Base-by-base conservation (phyloP, 2,888 invertebrate species). In the Cheilosia grossa region DNA sequence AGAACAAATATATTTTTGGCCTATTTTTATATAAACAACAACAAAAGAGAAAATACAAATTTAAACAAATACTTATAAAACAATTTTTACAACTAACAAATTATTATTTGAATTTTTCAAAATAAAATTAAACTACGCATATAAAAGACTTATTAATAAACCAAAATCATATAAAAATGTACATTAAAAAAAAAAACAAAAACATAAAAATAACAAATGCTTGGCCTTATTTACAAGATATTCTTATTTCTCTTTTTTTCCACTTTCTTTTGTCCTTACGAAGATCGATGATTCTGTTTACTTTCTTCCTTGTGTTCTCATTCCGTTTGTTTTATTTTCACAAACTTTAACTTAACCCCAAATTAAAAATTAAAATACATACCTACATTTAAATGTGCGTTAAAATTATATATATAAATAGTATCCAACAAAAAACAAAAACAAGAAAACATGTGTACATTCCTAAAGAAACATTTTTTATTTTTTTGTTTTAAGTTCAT, bases 1-100 rank as follows among this genome's bases (percentile, higher is more conserved):
- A 83, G 74, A 72, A 85, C 74, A 80, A 85, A 85, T 85, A 85
- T 85, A 85, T 85, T 85, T 85, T 85, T 85, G 85, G 85, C 85
- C 85, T 85, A 85, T 85, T 85, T 85, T 85, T 85, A 80, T 85
- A 85, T 80, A 80, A 79, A 72, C 61, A 74, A 79, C 58, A 78
- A 69, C 61, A 79, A 77, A 19, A 54, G 37, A 63, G 37, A 66
- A 59, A 80, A 80, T 80, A 85, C 80, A 85, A 81, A 85, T 75
- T 72, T 80, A 81, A 79, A 83, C 33, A 53, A 49, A 70, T 42
- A 40, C 19, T 21, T 27, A 61, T 69, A 58, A 63, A 69, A 83
- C 56, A 44, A 80, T 81, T 85, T 85, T 75, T 80, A 85, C 66
- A 80, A 85, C 66, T 77, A 72, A 75, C 40, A 58, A 66, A 47